These are phyloP conservation scores for Caenorhabditis latens DNA, from an alignment of 1,140 invertebrate species.

Conservation along the genomic window DNA sequence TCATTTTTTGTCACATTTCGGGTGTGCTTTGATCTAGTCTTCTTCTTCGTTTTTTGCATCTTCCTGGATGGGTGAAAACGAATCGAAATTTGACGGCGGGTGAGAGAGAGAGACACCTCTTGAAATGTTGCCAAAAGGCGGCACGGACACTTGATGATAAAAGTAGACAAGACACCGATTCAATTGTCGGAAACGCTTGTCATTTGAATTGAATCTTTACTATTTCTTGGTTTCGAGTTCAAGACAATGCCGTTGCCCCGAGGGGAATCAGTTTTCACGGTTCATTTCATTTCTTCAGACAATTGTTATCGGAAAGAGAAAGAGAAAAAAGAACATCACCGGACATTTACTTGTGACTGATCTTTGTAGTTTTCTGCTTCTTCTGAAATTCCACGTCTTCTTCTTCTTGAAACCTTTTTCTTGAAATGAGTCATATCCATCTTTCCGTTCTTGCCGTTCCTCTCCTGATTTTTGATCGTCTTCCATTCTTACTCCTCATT, in stretches of 20 bases:
- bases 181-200: constrained; percentile 32
- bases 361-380: background rate
- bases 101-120: background rate
- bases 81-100: background rate
- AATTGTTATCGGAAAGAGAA: background rate
- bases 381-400: background rate
- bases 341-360: background rate
- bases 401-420: background rate
- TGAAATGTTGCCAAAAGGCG: constrained; percentile 53
- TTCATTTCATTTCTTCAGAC: constrained; percentile 1
- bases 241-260: constrained; percentile 13
- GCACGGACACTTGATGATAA: constrained; percentile 53
- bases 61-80: constrained; percentile 24
- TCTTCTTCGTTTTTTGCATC: background rate
- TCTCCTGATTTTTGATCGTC: constrained; percentile 42
- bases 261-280: background rate
- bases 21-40: background rate
- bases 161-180: constrained; percentile 50
- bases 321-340: background rate
- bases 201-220: too few relatives aligned
- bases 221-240: background rate
- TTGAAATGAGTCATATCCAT: background rate
- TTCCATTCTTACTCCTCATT: background rate
- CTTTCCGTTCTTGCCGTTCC: background rate
- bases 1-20: background rate